Base-by-base conservation (phyloP, 2,888 invertebrate genomes). In the Eulithis prunata region DNA sequence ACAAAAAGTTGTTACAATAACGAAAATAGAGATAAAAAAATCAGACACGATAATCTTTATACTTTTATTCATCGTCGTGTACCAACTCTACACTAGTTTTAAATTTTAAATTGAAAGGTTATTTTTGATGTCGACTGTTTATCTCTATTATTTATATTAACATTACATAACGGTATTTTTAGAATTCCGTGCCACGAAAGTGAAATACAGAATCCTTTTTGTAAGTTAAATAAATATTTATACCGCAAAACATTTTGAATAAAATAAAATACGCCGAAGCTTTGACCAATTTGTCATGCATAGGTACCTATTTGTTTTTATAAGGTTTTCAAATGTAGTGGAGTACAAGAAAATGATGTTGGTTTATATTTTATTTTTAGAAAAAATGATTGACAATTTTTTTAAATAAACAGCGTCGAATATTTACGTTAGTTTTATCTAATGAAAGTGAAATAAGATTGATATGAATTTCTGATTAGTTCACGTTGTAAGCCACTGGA, bases 401-500 rank as follows among this genome's bases (percentile, higher is more conserved):
- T n/a, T 12, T n/a, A 14, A 47, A 13, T 28, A 57, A 47, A 70
- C 65, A 51, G 10, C 57, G 32, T 51, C 62, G 57, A 66, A 68
- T 64, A 62, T 59, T 64, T 58, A 59, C 63, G 49, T 66, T 62
- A 72, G 71, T 74, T 69, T 75, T 73, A 74, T 76, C 80, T 80
- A 82, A 85, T 88, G 83, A 82, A 87, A 87, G 83, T 86, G 75
- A 81, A 88, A 86, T 86, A 75, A 79, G 79, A 77, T 83, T 75
- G 69, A 80, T 81, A 86, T 84, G 85, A 87, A 86, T 83, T 82
- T 81, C 75, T 81, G 80, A 75, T 58, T 12, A 65, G 28, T 59
- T 66, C 88, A 87, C 90, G 87, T 89, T 86, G 73, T 38, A 10
- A 6, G 78, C 78, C 85, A 82, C 90, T 90, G 90, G 90, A 86